Conservation (phyloP, 2,113 vertebrate genomes). For the Natator depressus region DNA sequence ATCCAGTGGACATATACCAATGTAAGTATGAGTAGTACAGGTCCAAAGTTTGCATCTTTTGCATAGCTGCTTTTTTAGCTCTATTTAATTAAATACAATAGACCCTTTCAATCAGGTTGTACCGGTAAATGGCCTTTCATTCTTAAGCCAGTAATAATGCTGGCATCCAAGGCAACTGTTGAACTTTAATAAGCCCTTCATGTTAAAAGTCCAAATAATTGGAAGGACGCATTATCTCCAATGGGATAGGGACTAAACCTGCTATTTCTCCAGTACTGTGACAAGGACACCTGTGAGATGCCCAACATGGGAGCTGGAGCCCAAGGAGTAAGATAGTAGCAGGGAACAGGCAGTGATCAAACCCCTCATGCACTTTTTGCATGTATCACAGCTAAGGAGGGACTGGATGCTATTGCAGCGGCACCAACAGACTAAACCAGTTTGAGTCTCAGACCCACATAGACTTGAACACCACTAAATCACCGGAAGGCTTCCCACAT, state of each 20-base stretch:
- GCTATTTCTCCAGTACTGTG: neutral
- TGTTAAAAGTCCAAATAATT: neutral
- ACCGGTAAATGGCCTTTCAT: neutral
- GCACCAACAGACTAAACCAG: neutral
- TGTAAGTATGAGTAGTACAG: neutral
- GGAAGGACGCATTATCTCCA: neutral
- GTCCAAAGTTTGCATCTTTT: neutral
- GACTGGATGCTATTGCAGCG: neutral
- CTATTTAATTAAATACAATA: neutral
- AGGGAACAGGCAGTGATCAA: neutral
- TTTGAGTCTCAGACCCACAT: neutral
- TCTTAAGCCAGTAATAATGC: neutral
- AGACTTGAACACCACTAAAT: conserved; percentile 8
- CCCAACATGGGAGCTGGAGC: neutral
- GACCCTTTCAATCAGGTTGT: neutral
- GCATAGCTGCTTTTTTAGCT: neutral
- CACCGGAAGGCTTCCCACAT: conserved; percentile 3
- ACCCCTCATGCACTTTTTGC: neutral
- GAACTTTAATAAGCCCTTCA: neutral
- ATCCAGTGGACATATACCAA: neutral
- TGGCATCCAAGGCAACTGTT: neutral
- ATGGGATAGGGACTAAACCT: neutral
- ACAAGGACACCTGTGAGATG: neutral
- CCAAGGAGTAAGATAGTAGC: neutral
- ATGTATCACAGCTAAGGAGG: neutral